Evolutionary conservation across 2,888 invertebrate species (phyloP).

Genomic region (Acholoe squamosa): DNA sequence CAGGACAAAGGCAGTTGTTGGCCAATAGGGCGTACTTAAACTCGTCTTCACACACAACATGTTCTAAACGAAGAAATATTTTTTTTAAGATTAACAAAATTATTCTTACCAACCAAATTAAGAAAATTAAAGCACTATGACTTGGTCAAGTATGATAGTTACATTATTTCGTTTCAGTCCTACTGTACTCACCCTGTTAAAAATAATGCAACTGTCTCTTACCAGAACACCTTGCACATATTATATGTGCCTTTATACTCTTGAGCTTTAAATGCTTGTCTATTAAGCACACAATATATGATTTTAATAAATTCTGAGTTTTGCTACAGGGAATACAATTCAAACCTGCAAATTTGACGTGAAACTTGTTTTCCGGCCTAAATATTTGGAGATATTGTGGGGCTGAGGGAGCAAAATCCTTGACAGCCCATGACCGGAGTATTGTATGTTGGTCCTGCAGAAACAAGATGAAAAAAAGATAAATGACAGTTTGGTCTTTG

Average conservation of each 20-base stretch:
- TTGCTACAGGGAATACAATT: too few relatives aligned
- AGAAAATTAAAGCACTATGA: too few relatives aligned
- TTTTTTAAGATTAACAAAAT: background rate
- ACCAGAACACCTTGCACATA: too few relatives aligned
- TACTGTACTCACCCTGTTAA: too few relatives aligned
- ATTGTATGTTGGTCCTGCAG: slow-evolving; percentile 90
- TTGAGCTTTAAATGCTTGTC: too few relatives aligned
- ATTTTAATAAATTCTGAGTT: too few relatives aligned
- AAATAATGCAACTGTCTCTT: too few relatives aligned
- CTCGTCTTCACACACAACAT: slow-evolving; percentile 99
- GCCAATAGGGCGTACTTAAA: slow-evolving; percentile 98
- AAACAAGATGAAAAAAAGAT: slow-evolving; percentile 67
- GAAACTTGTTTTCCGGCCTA: slow-evolving; percentile 98
- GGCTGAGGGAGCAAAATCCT: slow-evolving; percentile 97
- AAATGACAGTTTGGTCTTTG: too few relatives aligned
- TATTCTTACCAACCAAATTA: background rate
- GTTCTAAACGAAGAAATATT: slow-evolving; percentile 86
- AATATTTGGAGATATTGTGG: slow-evolving; percentile 99
- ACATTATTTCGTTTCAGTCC: too few relatives aligned
- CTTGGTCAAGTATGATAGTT: too few relatives aligned
- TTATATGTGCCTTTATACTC: too few relatives aligned
- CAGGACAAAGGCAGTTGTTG: slow-evolving; percentile 99
- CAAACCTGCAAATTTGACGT: slow-evolving; percentile 95
- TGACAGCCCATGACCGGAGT: slow-evolving; percentile 97
- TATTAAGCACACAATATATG: too few relatives aligned